Evolutionary conservation across 1,140 invertebrate genomes (phyloP), one percentile per base, ranked within the genome.

Genomic region (Philaenus spumarius): DNA sequence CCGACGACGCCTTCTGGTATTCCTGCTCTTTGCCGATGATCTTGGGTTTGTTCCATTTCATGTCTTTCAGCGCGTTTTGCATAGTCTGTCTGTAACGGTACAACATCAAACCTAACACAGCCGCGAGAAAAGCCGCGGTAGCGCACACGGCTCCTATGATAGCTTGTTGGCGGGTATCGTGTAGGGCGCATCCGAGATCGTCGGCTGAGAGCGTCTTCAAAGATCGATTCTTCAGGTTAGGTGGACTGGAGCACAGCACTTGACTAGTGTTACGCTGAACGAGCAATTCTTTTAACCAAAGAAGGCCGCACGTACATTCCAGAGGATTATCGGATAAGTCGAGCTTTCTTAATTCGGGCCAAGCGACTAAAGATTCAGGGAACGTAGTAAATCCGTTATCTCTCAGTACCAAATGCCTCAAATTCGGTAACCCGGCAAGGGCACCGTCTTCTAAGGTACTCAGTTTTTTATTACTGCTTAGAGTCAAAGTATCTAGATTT

Each of bases 1-100:
- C 89, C 19, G 89, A 87, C 15, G 86, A 87, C 1, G 88, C 90
- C 73, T 93, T 91, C 68, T 90, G 87, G 68, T 93, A 93, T 68
- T 91, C 89, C 50, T 89, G 83, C 70, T 91, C 88, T 67, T 91
- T 92, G 6, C 87, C 77, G 1, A 82, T 83, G 54, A 86, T 82
- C 2, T 82, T 79, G 5, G 86, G 81, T 64, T 83, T 83, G 68
- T 88, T 90, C 85, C 86, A 90, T 55, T 89, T 87, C 68, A 88
- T 89, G 64, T 87, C 85, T 69, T 90, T 91, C 20, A 90, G 74
- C 19, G 84, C 81, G 65, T 89, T 86, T 2, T 87, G 80, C 46
- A 94, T 83, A 19, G 78, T 73, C 62, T 82, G 79, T 39, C 89
- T 81, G 65, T 87, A 88, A 63, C 85, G 81, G 69, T 91, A 91